phyloP scores from a whole-genome alignment of 2,797 vertebrate species.

The Mastacembelus armatus region DNA sequence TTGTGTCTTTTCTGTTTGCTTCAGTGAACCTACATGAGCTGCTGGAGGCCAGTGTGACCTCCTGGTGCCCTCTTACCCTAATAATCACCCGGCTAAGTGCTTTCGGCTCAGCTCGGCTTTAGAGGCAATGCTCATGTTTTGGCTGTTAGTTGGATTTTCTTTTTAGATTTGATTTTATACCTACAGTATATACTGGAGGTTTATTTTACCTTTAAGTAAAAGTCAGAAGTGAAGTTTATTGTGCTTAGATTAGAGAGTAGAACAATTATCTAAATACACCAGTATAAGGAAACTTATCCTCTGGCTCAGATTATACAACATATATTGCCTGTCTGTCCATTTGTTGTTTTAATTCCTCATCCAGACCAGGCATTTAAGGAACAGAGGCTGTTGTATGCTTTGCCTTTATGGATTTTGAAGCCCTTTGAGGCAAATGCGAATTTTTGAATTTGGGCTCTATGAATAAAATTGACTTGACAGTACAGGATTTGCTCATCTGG shows the following conservation, averaged over 20 bases:
- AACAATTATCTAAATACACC: not conserved
- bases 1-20: conserved; percentile 44
- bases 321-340: not conserved
- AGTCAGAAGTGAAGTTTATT: conserved; percentile 1
- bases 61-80: conserved; percentile 59
- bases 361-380: not conserved
- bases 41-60: conserved; percentile 58
- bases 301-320: not conserved
- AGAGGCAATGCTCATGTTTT: conserved; percentile 38
- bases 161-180: conserved; percentile 40
- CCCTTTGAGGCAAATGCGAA: not conserved
- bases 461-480: not conserved
- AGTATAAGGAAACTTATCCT: not conserved
- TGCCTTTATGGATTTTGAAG: conserved; percentile 5
- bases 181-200: conserved; percentile 1
- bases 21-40: conserved; percentile 45
- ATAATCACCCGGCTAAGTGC: conserved; percentile 65
- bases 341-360: not conserved
- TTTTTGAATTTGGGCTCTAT: conserved; percentile 2
- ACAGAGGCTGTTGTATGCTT: not conserved
- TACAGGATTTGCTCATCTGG: conserved; percentile 14
- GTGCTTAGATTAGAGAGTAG: not conserved
- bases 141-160: conserved; percentile 41
- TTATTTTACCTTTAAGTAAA: not conserved
- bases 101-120: conserved; percentile 58